phyloP scores from a whole-genome alignment of 2,888 invertebrate species.

The Physocephala rufipes region DNA sequence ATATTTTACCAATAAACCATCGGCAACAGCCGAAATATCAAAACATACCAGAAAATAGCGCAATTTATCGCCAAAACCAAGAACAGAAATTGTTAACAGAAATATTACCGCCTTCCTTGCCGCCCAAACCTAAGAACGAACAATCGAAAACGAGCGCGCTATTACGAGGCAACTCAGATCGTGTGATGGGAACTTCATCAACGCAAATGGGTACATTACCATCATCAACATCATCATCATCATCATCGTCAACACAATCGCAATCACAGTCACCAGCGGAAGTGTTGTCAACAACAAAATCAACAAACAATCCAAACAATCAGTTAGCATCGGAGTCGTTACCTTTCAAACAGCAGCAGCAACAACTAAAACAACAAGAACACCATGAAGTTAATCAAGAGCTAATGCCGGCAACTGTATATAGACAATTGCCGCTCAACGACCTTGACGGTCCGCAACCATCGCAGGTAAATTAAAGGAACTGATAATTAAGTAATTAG shows the following conservation, averaged over 20 bases:
- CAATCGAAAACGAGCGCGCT: conserved; percentile 28
- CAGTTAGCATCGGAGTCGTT: too few relatives aligned
- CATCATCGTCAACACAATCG: neutral
- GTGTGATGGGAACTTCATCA: conserved; percentile 23
- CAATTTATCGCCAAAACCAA: conserved; percentile 49
- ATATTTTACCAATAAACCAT: neutral
- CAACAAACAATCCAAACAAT: neutral
- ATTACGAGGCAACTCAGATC: conserved; percentile 14
- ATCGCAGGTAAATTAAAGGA: conserved; percentile 53
- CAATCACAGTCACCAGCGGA: conserved; percentile 11
- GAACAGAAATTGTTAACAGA: neutral
- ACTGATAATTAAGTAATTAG: too few relatives aligned
- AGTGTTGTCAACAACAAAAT: neutral
- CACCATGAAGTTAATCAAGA: neutral
- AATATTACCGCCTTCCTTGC: conserved; percentile 43
- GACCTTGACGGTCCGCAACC: conserved; percentile 57
- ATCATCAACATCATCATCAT: conserved; percentile 26
- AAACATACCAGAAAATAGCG: conserved; percentile 59
- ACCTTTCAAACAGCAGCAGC: conserved; percentile 17
- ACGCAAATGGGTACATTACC: neutral
- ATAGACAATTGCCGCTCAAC: conserved; percentile 57
- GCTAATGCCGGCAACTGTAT: conserved; percentile 40
- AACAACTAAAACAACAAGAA: conserved; percentile 27
- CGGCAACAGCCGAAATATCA: conserved; percentile 56
- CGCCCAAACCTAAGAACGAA: conserved; percentile 46